Evolutionary conservation across 2,113 vertebrate genomes (phyloP), one percentile per base, ranked within the genome.

Genomic region (Cariama cristata): DNA sequence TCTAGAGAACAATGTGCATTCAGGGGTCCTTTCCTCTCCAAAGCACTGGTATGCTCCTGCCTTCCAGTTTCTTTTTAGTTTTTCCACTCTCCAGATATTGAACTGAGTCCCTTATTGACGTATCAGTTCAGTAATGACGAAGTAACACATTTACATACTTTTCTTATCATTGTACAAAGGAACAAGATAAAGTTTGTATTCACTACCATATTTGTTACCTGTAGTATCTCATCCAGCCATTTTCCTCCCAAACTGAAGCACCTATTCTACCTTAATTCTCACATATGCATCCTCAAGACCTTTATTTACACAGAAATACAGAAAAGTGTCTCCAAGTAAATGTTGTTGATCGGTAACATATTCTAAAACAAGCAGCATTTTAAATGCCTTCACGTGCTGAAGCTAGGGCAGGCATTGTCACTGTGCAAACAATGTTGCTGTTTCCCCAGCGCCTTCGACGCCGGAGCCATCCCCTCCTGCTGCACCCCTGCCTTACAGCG

Each of bases 401-500:
- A 23, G 90, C 27, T 1, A 2, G 38, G 28, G 23, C 62, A 24
- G 35, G 76, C 38, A 38, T 38, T 1, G 23, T 1, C n/a, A 8
- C 15, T 1, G 17, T 38, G 38, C 38, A 38, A 38, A 38, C 38
- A 38, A 38, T 38, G 38, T 38, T 38, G 38, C 38, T 38, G 38
- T 38, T 38, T 38, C 38, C 38, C 38, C 38, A 38, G 38, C 38
- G 38, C 38, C 38, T 38, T 38, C 38, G 38, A 38, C 38, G 38
- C 38, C 38, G 38, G 38, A 38, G 38, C 38, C 38, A 38, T 38
- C 38, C 38, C 38, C 38, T 38, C 38, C 38, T 38, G 38, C 38
- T 38, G 38, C 94, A 90, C 14, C 53, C 60, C 90, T 89, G 93
- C 96, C 96, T 94, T 92, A 94, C 38, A 95, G 89, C 91, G 93